Base-by-base conservation (phyloP, 2,888 invertebrate species). In the Amiota communis region DNA sequence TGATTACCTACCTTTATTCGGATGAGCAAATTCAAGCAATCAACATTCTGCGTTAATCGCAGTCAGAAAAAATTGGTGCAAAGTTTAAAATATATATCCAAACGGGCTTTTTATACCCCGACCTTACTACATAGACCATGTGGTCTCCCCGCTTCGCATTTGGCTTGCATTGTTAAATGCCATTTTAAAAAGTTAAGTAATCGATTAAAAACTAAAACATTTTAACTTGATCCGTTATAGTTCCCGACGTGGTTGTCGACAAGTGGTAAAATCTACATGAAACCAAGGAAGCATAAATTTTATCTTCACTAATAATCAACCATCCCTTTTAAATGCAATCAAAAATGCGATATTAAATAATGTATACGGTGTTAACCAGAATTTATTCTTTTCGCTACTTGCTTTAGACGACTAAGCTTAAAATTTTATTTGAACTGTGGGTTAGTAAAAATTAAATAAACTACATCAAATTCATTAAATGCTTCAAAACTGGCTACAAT, bases 201-300 rank as follows among this genome's bases (percentile, higher is more conserved):
- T 63, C 12, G 36, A 36, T 36, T 20, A 57, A 36, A 13, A 36
- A 46, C 68, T 77, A 74, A 69, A 78, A 83, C 73, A 77, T 76
- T 74, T 76, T 69, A 61, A 74, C 74, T 79, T 77, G 64, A 47
- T 69, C 72, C 48, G 72, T 72, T 93, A 89, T 93, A 94, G 94
- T 91, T 92, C 92, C 93, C 91, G 94, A 94, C 89, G 91, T 90
- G 91, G 93, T 94, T 91, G 88, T 92, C 91, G 92, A 93, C 92
- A 93, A 79, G 69, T 57, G 70, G 61, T 48, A 75, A 73, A 76
- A 77, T 75, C 71, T 75, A 72, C 72, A 78, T 76, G 76, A 72
- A 75, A 70, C 78, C 82, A 75, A 75, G 77, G 77, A 84, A 76
- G 84, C 77, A 78, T 78, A 84, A 76, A 74, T 78, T 75, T 82